phyloP scores from a whole-genome alignment of 2,113 vertebrate species.

The Puntigrus tetrazona region DNA sequence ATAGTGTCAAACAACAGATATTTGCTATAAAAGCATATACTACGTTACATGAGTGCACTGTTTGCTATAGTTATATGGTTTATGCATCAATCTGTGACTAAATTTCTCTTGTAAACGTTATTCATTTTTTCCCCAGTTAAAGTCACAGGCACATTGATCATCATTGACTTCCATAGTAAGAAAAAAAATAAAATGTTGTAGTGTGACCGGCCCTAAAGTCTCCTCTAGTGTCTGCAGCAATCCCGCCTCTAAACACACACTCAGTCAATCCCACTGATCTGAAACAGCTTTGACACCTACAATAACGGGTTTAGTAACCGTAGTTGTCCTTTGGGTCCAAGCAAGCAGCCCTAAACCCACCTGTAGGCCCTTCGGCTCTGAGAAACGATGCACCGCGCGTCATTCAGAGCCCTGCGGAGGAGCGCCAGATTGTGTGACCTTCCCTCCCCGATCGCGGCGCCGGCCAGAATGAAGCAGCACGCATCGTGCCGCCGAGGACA shows the following conservation, averaged over 20 bases:
- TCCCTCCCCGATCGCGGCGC: background rate
- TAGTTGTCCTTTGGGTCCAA: background rate
- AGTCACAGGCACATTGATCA: too few species aligned
- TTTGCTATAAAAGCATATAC: too few species aligned
- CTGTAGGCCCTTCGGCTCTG: constrained; percentile 60
- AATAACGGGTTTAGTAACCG: background rate
- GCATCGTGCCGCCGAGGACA: constrained; percentile 48
- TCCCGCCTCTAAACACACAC: background rate
- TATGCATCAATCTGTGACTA: too few species aligned
- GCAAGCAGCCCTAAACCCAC: constrained; percentile 58
- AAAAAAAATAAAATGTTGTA: too few species aligned
- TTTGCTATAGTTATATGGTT: too few species aligned
- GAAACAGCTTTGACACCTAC: background rate
- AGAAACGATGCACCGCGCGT: constrained; percentile 35
- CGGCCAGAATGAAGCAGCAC: constrained; percentile 25
- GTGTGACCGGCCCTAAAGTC: too few species aligned
- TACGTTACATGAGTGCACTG: too few species aligned
- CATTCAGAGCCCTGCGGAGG: constrained; percentile 55
- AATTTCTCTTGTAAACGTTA: too few species aligned
- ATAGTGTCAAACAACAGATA: too few species aligned
- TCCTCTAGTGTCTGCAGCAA: background rate
- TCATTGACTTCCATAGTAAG: too few species aligned
- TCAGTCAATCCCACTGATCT: background rate
- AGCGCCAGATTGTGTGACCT: constrained; percentile 51
- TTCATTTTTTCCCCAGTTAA: too few species aligned